phyloP scores from a whole-genome alignment of 2,113 vertebrate genomes.

The Alexandromys fortis region DNA sequence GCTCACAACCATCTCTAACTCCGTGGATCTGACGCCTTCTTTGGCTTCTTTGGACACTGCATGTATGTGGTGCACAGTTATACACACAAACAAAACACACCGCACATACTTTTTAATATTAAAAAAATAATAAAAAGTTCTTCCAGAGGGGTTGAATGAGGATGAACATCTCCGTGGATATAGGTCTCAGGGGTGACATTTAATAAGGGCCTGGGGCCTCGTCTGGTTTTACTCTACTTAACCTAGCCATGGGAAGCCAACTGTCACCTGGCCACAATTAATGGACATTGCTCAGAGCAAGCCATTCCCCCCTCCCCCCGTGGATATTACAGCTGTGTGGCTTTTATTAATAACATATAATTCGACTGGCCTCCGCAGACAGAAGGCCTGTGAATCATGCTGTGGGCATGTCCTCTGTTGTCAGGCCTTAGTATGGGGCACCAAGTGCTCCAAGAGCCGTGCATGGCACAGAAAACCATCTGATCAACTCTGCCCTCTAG shows the following conservation, averaged over 20 bases:
- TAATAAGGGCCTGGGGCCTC: background rate
- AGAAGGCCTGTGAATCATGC: slow-evolving; percentile 36
- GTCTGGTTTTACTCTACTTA: background rate
- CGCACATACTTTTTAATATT: background rate
- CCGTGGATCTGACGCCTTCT: background rate
- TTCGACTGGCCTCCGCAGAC: slow-evolving; percentile 46
- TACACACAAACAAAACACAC: background rate
- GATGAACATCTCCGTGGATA: background rate
- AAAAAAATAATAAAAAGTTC: background rate
- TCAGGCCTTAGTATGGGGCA: background rate
- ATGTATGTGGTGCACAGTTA: too few relatives aligned
- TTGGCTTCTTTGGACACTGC: background rate
- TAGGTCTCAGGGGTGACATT: background rate
- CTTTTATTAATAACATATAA: slow-evolving; percentile 57
- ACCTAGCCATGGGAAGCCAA: background rate
- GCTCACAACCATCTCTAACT: background rate
- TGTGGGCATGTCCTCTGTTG: background rate
- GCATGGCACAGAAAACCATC: background rate
- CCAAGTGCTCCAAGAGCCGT: background rate
- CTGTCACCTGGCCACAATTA: background rate
- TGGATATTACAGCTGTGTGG: background rate
- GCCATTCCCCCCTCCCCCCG: background rate
- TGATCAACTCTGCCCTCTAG: background rate
- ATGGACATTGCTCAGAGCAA: background rate
- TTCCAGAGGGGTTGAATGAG: background rate